Base-by-base conservation (phyloP, 2,113 vertebrate genomes). In the Indicator maculatus region DNA sequence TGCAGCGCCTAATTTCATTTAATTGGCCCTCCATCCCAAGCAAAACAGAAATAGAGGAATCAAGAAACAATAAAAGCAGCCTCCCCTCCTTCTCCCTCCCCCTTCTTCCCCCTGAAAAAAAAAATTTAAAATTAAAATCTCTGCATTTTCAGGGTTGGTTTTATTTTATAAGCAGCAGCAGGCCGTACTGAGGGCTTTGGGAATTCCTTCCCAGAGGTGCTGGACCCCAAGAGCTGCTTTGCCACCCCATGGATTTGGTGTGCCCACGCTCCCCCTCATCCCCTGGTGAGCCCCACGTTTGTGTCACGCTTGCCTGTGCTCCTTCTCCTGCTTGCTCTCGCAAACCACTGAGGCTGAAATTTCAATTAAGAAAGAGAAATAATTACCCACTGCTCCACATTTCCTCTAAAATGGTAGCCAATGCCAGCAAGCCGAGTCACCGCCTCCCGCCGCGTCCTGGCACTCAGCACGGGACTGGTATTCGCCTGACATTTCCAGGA, bases 341-440 rank as follows among this genome's bases (percentile, higher is more conserved):
- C 76, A 28, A 96, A 96, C 93, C 96, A 89, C 96, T 96, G 97
- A 98, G 96, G 97, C 96, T 97, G 95, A 98, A 97, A 96, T 97
- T 98, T 98, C 97, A 97, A 97, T 97, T 97, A 98, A 97, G 96
- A 73, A 91, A 59, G 79, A 97, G 93, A 96, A 98, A 97, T 96
- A 98, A 98, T 98, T 97, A 97, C 95, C 90, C 88, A 5, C 55
- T 65, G 85, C 94, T 96, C 94, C 59, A 56, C 95, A 90, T 89
- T 93, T 82, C 50, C 91, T 92, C 95, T 96, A 94, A 95, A 92
- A 96, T 93, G 91, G 85, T 85, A 95, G 94, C 87, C 95, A 96
- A 70, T 61, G 89, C 82, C 90, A 78, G 94, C 73, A 45, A 72
- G 94, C 86, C 86, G 28, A 94, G 93, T 94, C 93, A 65, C 69